Evolutionary conservation across 2,888 invertebrate genomes (phyloP), one percentile per base, ranked within the genome.

Genomic region (Lampropteryx suffumata): DNA sequence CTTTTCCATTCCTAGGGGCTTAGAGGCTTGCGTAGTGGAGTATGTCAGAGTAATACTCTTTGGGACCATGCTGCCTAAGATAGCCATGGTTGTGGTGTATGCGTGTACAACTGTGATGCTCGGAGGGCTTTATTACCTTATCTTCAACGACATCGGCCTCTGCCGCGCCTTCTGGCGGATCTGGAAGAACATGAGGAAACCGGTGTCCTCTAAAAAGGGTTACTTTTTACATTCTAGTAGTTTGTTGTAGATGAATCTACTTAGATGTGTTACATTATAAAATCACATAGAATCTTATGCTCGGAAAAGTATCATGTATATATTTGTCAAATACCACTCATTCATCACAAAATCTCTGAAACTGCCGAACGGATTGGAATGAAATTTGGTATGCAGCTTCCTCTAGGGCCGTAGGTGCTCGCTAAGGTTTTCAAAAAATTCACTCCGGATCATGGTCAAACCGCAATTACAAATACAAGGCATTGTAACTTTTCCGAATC

Each of bases 11-110:
- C 65, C 61, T 76, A 96, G 96, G 96, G 97, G 97, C 41, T 80
- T 97, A 41, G 96, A 97, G 85, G 95, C 96, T 1, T 90, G 94
- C 62, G 92, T 94, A 12, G 84, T 93, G 7, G 97, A 97, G 83
- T 97, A 97, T 69, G 75, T 94, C 3, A 91, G 97, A 27, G 95
- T 95, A 1, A 79, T 92, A 7, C 72, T 97, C 3, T 92, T 97
- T 64, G 97, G 97, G 4, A 80, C 89, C 2, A 49, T 93, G 6
- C 61, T 96, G 21, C 95, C 97, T 0, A 96, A 95, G 79, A 58
- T 95, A 12, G 92, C 94, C 0, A 84, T 94, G 61, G 85, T 77
- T 0, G 48, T 91, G 0, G 91, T 96, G 0, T 94, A 95, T 68
- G 61, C 91, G 0, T 42, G 95, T 0, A 94, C 95, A 0, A 92